These are phyloP conservation scores for Corvus hawaiiensis DNA, from an alignment of 2,113 vertebrate genomes.

Conservation along the genomic window DNA sequence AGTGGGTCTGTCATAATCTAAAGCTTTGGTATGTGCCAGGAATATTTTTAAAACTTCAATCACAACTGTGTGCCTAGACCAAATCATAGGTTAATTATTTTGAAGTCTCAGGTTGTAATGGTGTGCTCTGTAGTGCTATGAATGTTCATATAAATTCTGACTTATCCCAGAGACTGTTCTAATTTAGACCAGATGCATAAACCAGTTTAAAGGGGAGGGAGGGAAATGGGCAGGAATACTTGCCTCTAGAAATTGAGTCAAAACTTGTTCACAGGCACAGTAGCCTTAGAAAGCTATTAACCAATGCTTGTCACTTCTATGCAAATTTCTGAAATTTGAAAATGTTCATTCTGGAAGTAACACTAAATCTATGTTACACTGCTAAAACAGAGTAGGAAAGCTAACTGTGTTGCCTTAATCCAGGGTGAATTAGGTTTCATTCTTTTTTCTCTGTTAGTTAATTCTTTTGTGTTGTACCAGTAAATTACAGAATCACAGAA, in stretches of 20 bases:
- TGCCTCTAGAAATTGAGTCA: background rate
- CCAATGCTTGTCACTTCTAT: background rate
- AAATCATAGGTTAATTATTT: background rate
- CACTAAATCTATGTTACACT: background rate
- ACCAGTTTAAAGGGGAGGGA: background rate
- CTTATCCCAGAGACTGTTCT: background rate
- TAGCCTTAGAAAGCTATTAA: background rate
- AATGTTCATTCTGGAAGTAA: background rate
- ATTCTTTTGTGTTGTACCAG: background rate
- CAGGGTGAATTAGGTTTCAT: background rate
- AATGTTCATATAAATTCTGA: background rate
- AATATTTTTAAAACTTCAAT: background rate
- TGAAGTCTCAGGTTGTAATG: background rate
- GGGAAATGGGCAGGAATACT: background rate
- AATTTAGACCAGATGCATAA: background rate
- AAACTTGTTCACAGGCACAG: background rate
- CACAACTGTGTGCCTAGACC: background rate
- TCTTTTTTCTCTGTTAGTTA: background rate
- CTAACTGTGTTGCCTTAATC: background rate
- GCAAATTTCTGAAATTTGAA: background rate
- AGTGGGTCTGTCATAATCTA: background rate
- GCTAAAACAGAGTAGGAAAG: background rate
- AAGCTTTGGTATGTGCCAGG: background rate
- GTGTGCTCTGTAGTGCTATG: background rate
- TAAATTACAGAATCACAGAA: background rate